Percentiles rank a stretch among this genome's conserved stretches.
These are phyloP conservation scores for Hyposoter didymator DNA, from an alignment of 2,888 invertebrate species.

Conservation along the genomic window DNA sequence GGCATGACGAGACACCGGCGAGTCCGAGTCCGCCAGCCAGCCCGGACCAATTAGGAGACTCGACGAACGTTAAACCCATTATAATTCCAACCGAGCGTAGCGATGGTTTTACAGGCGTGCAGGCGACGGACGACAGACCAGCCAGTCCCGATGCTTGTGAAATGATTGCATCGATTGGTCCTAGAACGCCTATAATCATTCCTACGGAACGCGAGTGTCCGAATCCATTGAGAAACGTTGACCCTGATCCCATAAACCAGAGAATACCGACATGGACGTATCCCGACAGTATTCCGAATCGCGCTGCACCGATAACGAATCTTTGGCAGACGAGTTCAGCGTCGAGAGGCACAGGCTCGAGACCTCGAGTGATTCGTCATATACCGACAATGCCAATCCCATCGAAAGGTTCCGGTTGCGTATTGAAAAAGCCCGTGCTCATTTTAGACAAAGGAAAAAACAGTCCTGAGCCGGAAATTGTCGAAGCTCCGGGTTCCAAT, in stretches of 20 bases:
- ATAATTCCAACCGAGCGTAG: constrained; percentile 83
- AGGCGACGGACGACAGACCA: constrained; percentile 71
- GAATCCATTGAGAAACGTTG: constrained; percentile 60
- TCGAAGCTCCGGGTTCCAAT: constrained; percentile 31
- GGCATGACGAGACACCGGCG: constrained; percentile 82
- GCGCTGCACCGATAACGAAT: constrained; percentile 19
- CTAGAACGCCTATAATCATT: constrained; percentile 75
- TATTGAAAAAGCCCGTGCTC: constrained; percentile 70
- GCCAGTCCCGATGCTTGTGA: constrained; percentile 76
- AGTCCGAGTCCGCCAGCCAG: constrained; percentile 84
- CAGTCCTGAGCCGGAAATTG: constrained; percentile 60
- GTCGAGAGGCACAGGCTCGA: constrained; percentile 54
- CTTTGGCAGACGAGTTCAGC: constrained; percentile 65
- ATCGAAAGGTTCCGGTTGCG: constrained; percentile 75
- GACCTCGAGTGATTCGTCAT: constrained; percentile 70
- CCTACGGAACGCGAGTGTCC: constrained; percentile 73
- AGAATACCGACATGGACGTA: constrained; percentile 50
- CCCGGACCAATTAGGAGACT: constrained; percentile 72
- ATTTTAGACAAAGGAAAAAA: constrained; percentile 73
- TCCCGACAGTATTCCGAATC: constrained; percentile 13
- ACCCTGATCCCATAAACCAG: constrained; percentile 46
- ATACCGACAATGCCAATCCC: constrained; percentile 76
- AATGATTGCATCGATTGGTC: constrained; percentile 64
- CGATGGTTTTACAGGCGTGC: constrained; percentile 66
- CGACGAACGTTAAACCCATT: constrained; percentile 78